Evolutionary conservation across 2,113 vertebrate species (phyloP), one percentile per base, ranked within the genome.

Genomic region (Okapia johnstoni): DNA sequence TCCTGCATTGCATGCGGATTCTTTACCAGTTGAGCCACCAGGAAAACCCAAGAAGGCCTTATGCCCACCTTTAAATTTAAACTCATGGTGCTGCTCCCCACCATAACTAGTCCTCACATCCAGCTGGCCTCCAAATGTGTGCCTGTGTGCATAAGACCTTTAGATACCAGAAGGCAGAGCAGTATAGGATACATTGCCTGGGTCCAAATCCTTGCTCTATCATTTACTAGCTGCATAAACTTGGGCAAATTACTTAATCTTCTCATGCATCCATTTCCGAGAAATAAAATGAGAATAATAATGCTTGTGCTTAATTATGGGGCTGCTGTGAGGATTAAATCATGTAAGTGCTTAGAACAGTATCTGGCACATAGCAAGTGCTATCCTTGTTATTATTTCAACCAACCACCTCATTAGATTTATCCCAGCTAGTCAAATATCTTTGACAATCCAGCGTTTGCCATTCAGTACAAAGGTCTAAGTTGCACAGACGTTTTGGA

Each of bases 61-160:
- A 28, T 85, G 52, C 36, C 55, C 46, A 83, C 6, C 92, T 92
- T 94, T 55, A 96, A 54, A 81, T 63, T 94, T 88, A 94, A 95
- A 88, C 26, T 36, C 19, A 70, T 11, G 70, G 63, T 28, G 25
- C 30, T 60, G 50, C 66, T 61, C 17, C 30, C 46, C 36, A 40
- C 11, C 6, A 50, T 76, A 87, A 61, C 50, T 54, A 93, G 23
- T 58, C 36, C 17, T 87, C 43, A 90, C 57, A 93, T 57, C 40
- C 50, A 50, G 7, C 19, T 76, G 30, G 61, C 60, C 73, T 86
- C 33, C n/a, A 61, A 86, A 86, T 52, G 55, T 57, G 14, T 90
- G 1, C 63, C 16, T 10, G 30, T 50, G 40, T 33, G 40, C 21
- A 86, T 40, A 90, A 50, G 61, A 76, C 63, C 46, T 73, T 10